phyloP scores from a whole-genome alignment of 2,113 vertebrate genomes.

The Columbina picui region DNA sequence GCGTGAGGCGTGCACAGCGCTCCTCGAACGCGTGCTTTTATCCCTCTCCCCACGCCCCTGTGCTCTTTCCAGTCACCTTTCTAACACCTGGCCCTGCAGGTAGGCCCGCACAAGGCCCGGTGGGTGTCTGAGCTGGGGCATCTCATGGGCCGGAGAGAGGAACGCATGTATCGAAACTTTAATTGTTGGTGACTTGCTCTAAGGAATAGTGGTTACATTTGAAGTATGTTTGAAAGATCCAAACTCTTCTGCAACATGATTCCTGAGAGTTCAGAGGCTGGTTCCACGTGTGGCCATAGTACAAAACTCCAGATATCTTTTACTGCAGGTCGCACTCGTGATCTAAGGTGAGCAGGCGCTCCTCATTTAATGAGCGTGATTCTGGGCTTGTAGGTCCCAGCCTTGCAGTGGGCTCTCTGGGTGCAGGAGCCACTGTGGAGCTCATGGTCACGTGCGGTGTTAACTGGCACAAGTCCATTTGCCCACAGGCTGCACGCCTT shows the following conservation, averaged over 20 bases:
- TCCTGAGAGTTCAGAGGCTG: background rate
- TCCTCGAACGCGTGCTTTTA: rapidly evolving
- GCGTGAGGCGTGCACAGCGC: rapidly evolving
- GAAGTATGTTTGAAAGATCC: background rate
- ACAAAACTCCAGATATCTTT: background rate
- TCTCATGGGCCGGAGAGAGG: rapidly evolving
- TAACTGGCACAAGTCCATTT: rapidly evolving
- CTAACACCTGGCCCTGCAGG: rapidly evolving
- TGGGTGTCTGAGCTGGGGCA: background rate
- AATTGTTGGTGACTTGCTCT: rapidly evolving
- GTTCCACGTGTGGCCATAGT: rapidly evolving
- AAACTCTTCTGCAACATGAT: rapidly evolving
- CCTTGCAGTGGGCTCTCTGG: background rate
- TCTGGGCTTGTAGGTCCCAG: background rate
- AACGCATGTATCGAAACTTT: too few relatives aligned
- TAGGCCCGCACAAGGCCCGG: rapidly evolving
- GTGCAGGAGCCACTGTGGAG: background rate
- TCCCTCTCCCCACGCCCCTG: rapidly evolving
- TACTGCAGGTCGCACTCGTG: rapidly evolving
- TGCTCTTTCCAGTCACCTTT: too few relatives aligned
- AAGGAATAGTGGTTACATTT: rapidly evolving
- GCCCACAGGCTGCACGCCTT: rapidly evolving
- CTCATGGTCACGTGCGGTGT: rapidly evolving
- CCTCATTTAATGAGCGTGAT: rapidly evolving
- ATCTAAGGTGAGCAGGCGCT: rapidly evolving